Percentiles rank a stretch among this genome's conserved stretches.
Conservation (phyloP, 2,113 vertebrate species). For the Ursus arctos region DNA sequence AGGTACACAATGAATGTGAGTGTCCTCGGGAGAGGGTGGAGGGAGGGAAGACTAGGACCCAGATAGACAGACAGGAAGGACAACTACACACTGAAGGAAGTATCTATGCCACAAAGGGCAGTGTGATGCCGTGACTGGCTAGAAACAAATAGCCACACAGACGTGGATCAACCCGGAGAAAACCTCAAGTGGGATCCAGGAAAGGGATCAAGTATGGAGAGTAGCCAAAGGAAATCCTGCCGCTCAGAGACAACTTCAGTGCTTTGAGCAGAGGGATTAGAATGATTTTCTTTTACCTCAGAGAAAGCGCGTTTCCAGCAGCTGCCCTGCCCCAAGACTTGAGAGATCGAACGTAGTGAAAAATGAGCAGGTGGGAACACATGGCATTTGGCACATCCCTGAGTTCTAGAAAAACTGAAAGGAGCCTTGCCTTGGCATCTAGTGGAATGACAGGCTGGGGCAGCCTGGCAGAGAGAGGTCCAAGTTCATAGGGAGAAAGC, state of each 20-base stretch:
- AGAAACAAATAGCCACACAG: neutral
- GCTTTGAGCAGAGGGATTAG: neutral
- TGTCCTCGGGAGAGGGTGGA: neutral
- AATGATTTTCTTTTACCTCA: neutral
- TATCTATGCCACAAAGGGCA: neutral
- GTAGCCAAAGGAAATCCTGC: neutral
- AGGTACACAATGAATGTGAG: neutral
- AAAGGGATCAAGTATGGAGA: neutral
- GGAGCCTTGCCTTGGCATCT: constrained; percentile 31
- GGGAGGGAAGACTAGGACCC: neutral
- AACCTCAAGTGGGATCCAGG: neutral
- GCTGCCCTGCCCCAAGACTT: neutral
- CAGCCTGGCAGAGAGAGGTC: neutral
- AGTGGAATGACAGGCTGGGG: neutral
- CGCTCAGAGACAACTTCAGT: neutral
- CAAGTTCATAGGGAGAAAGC: neutral
- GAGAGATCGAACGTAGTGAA: neutral
- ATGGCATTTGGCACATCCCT: neutral
- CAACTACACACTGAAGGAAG: neutral
- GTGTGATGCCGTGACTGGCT: neutral
- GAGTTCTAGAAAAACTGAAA: constrained; percentile 22
- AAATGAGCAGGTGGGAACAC: constrained; percentile 30
- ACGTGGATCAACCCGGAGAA: neutral
- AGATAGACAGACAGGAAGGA: neutral
- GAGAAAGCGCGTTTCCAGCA: neutral